phyloP scores from a whole-genome alignment of 2,888 invertebrate species.

The Latrodectus elegans region DNA sequence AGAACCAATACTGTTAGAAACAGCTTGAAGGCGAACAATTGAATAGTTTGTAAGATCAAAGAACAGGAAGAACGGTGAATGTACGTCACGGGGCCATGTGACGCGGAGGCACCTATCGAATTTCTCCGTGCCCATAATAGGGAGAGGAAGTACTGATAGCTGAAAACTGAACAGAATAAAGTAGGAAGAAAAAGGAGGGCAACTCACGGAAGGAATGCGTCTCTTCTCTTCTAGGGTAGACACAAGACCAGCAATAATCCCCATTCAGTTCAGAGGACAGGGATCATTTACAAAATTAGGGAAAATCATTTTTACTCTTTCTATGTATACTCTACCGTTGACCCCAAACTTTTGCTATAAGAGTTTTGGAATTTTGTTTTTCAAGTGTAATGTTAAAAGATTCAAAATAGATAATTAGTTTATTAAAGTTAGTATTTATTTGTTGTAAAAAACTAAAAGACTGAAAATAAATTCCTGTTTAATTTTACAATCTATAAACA shows the following conservation, averaged over 20 bases:
- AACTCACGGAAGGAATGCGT: slow-evolving; percentile 46
- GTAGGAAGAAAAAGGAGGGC: slow-evolving; percentile 48
- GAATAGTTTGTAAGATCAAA: neutral
- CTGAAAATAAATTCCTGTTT: no score
- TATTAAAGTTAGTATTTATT: no score
- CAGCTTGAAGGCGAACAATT: neutral
- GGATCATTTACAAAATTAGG: slow-evolving; percentile 24
- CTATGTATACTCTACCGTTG: neutral
- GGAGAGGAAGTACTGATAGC: slow-evolving; percentile 61
- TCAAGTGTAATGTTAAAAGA: no score
- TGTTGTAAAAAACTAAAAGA: no score
- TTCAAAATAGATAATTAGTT: no score
- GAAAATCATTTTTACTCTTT: neutral
- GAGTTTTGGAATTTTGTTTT: no score
- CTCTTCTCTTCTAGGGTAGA: slow-evolving; percentile 10
- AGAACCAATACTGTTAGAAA: neutral
- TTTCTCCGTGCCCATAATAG: slow-evolving; percentile 66
- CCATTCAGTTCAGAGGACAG: neutral
- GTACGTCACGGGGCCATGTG: slow-evolving; percentile 58
- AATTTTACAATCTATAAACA: no score
- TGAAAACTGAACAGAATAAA: slow-evolving; percentile 48
- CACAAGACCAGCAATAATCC: slow-evolving; percentile 21
- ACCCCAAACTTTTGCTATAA: no score
- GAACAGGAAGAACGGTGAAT: slow-evolving; percentile 6
- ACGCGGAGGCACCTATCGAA: slow-evolving; percentile 53